A percentile compares a stretch with the other conserved stretches of the same genome.
Conservation (phyloP, 2,888 invertebrate genomes). For the Thecocarcelia acutangulata region DNA sequence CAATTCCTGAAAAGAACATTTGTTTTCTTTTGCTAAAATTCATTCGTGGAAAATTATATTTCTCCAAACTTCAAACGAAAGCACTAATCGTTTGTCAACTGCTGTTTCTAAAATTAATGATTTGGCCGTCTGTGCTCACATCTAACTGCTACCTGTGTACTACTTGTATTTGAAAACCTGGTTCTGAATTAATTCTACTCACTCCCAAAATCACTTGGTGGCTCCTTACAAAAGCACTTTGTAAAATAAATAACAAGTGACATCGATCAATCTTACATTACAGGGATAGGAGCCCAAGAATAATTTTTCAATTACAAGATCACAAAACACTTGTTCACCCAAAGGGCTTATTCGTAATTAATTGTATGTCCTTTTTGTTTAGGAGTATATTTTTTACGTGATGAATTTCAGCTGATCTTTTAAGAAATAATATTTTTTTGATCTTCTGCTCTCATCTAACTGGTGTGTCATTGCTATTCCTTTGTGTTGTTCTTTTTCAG, state of each 20-base stretch:
- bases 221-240: constrained; percentile 9
- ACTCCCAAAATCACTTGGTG: constrained; percentile 28
- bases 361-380: constrained; percentile 60
- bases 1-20: too few species aligned
- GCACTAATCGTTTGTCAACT: neutral
- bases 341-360: constrained; percentile 62
- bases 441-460: constrained; percentile 17
- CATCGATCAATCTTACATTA: constrained; percentile 66
- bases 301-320: constrained; percentile 35
- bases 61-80: constrained; percentile 11
- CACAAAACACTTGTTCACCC: constrained; percentile 63
- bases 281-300: neutral
- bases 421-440: constrained; percentile 14
- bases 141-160: constrained; percentile 52
- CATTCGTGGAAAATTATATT: neutral
- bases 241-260: constrained; percentile 50
- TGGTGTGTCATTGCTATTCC: neutral
- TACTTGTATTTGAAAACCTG: constrained; percentile 5
- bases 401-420: constrained; percentile 31
- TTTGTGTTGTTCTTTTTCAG: constrained; percentile 45
- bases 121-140: constrained; percentile 25
- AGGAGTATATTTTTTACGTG: neutral
- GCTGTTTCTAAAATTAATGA: constrained; percentile 61
- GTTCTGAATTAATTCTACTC: constrained; percentile 43
- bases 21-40: too few species aligned